Percentiles rank a stretch among this genome's conserved stretches.
phyloP scores from a whole-genome alignment of 2,113 vertebrate species.

The Suncus etruscus region DNA sequence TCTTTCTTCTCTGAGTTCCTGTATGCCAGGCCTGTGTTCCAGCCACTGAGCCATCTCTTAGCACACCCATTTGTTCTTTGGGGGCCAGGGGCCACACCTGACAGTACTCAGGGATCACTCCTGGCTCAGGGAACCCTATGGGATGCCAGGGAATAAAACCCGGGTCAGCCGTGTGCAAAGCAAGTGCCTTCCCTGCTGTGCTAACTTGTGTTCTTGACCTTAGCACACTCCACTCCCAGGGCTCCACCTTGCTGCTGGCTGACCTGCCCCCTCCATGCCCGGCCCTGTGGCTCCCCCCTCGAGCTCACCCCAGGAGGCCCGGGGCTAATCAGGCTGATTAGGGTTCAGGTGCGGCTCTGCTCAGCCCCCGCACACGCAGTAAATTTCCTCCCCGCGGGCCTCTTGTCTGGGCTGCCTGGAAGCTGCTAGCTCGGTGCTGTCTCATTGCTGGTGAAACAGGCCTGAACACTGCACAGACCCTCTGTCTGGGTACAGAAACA shows the following conservation, averaged over 20 bases:
- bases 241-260: background rate
- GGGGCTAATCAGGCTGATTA: conserved; percentile 80
- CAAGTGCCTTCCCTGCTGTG: too few relatives aligned
- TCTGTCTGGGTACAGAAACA: too few relatives aligned
- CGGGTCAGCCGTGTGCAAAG: too few relatives aligned
- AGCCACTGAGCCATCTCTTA: too few relatives aligned
- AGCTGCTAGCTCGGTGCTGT: conserved; percentile 26
- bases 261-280: background rate
- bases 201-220: too few relatives aligned
- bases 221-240: conserved; percentile 10
- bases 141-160: too few relatives aligned
- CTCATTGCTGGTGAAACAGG: conserved; percentile 50
- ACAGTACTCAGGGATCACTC: too few relatives aligned
- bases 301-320: conserved; percentile 63
- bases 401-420: conserved; percentile 48
- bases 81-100: too few relatives aligned
- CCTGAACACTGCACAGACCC: background rate
- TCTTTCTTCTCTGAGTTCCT: too few relatives aligned
- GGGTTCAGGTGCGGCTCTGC: conserved; percentile 55
- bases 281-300: background rate
- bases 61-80: too few relatives aligned
- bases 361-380: conserved; percentile 54
- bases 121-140: too few relatives aligned
- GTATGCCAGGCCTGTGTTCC: too few relatives aligned
- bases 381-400: conserved; percentile 79